Evolutionary conservation across 1,140 invertebrate genomes (phyloP).

Genomic region (Zaprionus africanus): DNA sequence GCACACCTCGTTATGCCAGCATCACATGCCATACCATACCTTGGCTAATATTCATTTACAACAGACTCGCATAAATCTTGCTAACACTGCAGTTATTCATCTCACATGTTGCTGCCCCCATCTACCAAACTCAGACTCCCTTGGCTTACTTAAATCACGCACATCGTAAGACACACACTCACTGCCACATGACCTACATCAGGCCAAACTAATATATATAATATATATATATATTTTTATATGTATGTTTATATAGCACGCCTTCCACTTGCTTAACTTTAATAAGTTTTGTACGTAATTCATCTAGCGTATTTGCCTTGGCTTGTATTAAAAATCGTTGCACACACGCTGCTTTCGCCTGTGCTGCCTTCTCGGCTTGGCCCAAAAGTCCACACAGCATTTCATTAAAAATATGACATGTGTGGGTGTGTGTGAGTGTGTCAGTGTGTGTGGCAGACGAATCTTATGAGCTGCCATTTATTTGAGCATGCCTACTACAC

Average conservation of each 20-base stretch:
- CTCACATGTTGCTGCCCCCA: not conserved
- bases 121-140: not conserved
- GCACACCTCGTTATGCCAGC: not conserved
- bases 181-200: not conserved
- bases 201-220: not conserved
- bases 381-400: slow-evolving; percentile 26
- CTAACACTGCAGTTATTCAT: slow-evolving; percentile 7
- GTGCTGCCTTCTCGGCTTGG: slow-evolving; percentile 16
- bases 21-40: slow-evolving; percentile 1
- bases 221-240: slow-evolving; percentile 1
- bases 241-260: not conserved
- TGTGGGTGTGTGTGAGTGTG: slow-evolving; percentile 14
- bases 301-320: slow-evolving; percentile 27
- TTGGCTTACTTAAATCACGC: slow-evolving; percentile 4
- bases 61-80: slow-evolving; percentile 2
- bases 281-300: slow-evolving; percentile 35
- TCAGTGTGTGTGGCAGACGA: slow-evolving; percentile 29
- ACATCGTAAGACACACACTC: not conserved
- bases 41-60: slow-evolving; percentile 14
- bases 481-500: slow-evolving; percentile 54
- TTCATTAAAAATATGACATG: slow-evolving; percentile 57
- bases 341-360: not conserved
- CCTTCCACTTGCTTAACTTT: slow-evolving; percentile 30
- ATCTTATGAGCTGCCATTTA: slow-evolving; percentile 74
- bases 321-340: slow-evolving; percentile 38